phyloP scores from a whole-genome alignment of 2,888 invertebrate genomes.

The Drosophila peninsularis region DNA sequence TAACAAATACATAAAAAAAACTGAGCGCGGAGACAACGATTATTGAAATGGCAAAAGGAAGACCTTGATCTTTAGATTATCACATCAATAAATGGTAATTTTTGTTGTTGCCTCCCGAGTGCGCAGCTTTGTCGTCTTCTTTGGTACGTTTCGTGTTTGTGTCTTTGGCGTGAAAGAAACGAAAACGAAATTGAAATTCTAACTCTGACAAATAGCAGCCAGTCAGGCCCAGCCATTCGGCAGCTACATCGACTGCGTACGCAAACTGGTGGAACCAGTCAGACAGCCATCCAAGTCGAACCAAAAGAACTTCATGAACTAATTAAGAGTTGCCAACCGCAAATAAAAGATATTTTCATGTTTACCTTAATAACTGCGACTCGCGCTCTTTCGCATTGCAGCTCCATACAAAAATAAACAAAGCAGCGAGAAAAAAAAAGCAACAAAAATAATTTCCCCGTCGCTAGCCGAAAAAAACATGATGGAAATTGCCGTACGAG shows the following conservation, averaged over 20 bases:
- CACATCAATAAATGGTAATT: constrained; percentile 76
- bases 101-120: constrained; percentile 34
- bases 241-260: constrained; percentile 13
- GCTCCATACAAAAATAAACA: constrained; percentile 12
- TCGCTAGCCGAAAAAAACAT: constrained; percentile 9
- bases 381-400: constrained; percentile 47
- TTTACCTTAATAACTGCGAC: constrained; percentile 23
- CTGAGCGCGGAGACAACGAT: constrained; percentile 21
- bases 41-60: constrained; percentile 75
- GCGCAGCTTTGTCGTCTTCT: constrained; percentile 39
- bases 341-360: constrained; percentile 30
- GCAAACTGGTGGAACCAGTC: constrained; percentile 75
- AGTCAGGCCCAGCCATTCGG: constrained; percentile 1
- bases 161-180: constrained; percentile 60
- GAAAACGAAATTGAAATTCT: constrained; percentile 53
- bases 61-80: constrained; percentile 79
- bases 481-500: constrained; percentile 32
- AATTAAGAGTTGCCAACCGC: constrained; percentile 47
- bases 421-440: too few relatives aligned
- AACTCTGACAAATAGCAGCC: constrained; percentile 20
- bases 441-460: constrained; percentile 1
- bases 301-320: constrained; percentile 64
- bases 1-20: constrained; percentile 7
- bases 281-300: constrained; percentile 48
- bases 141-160: constrained; percentile 35